Evolutionary conservation across 2,113 vertebrate genomes (phyloP), one percentile per base, ranked within the genome.

Genomic region (Pollimyrus isidori): DNA sequence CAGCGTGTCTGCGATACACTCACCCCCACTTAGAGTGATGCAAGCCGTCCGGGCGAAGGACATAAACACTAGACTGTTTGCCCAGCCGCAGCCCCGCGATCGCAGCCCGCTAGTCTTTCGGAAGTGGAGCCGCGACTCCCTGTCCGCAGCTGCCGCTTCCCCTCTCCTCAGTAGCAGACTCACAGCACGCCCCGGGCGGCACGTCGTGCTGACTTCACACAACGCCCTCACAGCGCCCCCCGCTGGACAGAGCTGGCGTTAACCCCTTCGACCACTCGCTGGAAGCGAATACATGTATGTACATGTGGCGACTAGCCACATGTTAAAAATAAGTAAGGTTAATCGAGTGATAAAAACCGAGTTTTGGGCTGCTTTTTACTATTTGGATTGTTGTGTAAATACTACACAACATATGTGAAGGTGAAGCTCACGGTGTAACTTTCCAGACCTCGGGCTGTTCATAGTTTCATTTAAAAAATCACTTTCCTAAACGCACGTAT

Each of bases 151-250:
- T 3, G 10, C 58, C 62, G 48, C 19, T 58, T 5, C 10, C 89
- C 46, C 65, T 45, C 45, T 35, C 5, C 89, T 86, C 89, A 11
- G 82, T 69, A 23, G 83, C 89, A 46, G 83, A n/a, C 42, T 86
- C 52, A 13, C 39, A 69, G 83, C 58, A 56, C 52, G 82, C 89
- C 52, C 84, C 42, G 84, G 89, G 30, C 89, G 53, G 89, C 21
- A 49, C 89, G 89, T 84, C 39, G 83, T 86, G 56, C 89, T 89
- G 89, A 89, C 83, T 86, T 89, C 89, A 89, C 82, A 86, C 89
- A 83, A 53, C 49, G 39, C 45, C 82, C 62, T 48, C 87, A 50
- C 53, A 65, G 82, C 83, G 50, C 82, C 89, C 83, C n/a, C 53
- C 56, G 42, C 49, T 48, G 83, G 89, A 69, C 58, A 26, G 30